phyloP scores from a whole-genome alignment of 2,113 vertebrate genomes.

The Camelus dromedarius region DNA sequence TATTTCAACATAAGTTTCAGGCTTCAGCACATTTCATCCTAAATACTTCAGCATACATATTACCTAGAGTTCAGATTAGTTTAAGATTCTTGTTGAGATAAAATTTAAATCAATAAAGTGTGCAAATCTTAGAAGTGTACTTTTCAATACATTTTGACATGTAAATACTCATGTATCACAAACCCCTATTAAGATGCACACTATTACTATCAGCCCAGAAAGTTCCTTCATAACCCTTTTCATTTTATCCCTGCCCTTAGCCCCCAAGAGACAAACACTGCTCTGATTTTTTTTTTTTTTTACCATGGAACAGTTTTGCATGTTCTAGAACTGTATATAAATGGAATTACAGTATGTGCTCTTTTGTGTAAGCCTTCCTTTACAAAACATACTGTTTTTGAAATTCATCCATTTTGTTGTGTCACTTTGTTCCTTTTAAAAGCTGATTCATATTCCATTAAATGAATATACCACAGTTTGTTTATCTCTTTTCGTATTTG shows the following conservation, averaged over 20 bases:
- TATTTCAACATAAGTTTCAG: neutral
- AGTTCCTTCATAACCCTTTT: neutral
- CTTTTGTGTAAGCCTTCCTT: neutral
- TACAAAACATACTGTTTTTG: neutral
- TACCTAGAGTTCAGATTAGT: neutral
- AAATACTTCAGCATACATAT: neutral
- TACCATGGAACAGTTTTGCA: neutral
- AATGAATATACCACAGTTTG: neutral
- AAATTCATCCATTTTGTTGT: neutral
- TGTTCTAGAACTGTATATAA: neutral
- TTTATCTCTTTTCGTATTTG: neutral
- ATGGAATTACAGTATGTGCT: neutral
- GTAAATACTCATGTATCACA: neutral
- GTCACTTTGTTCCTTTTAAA: neutral
- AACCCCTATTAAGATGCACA: neutral
- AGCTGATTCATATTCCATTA: neutral
- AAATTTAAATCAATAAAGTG: slow-evolving; percentile 16
- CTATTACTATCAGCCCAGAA: neutral
- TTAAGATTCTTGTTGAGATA: neutral
- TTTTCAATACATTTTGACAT: neutral
- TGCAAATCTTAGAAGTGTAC: neutral
- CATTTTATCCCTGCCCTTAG: neutral
- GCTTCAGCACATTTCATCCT: neutral
- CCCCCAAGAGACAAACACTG: neutral
- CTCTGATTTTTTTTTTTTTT: neutral